phyloP scores from a whole-genome alignment of 1,140 invertebrate species.

The Meteorus sp. region DNA sequence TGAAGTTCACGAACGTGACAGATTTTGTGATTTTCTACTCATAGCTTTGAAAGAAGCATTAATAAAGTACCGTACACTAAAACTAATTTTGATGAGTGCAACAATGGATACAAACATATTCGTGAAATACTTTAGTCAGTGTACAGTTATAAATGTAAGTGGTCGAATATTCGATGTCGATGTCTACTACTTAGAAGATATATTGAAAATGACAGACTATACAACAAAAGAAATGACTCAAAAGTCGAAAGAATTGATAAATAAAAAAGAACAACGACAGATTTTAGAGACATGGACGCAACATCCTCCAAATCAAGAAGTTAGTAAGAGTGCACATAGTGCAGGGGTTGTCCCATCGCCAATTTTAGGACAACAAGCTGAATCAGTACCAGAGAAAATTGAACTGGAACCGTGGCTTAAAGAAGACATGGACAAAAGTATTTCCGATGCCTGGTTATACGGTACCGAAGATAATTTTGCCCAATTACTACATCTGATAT shows the following conservation, averaged over 20 bases:
- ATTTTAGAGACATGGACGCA: slow-evolving; percentile 59
- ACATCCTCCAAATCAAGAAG: slow-evolving; percentile 33
- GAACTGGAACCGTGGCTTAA: slow-evolving; percentile 61
- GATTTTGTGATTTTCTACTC: slow-evolving; percentile 90
- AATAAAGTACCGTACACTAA: slow-evolving; percentile 70
- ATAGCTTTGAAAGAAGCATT: slow-evolving; percentile 81
- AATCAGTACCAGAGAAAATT: slow-evolving; percentile 54
- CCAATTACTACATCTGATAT: slow-evolving; percentile 74
- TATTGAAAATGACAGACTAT: slow-evolving; percentile 74
- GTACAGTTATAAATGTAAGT: slow-evolving; percentile 77
- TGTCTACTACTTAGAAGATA: slow-evolving; percentile 80
- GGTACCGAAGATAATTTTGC: slow-evolving; percentile 67
- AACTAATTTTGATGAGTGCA: slow-evolving; percentile 94
- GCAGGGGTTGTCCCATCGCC: slow-evolving; percentile 41
- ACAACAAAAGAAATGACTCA: slow-evolving; percentile 67
- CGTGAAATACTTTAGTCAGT: slow-evolving; percentile 79
- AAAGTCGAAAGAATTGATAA: slow-evolving; percentile 52
- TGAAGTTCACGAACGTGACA: slow-evolving; percentile 93
- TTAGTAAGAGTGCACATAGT: slow-evolving; percentile 13
- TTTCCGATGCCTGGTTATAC: slow-evolving; percentile 64
- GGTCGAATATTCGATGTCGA: slow-evolving; percentile 80
- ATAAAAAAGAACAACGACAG: slow-evolving; percentile 58
- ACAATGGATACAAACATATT: slow-evolving; percentile 83
- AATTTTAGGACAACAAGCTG: slow-evolving; percentile 48
- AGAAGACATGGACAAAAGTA: slow-evolving; percentile 65